These are phyloP conservation scores for Liasis olivaceus DNA, from an alignment of 2,797 vertebrate species.

Conservation along the genomic window DNA sequence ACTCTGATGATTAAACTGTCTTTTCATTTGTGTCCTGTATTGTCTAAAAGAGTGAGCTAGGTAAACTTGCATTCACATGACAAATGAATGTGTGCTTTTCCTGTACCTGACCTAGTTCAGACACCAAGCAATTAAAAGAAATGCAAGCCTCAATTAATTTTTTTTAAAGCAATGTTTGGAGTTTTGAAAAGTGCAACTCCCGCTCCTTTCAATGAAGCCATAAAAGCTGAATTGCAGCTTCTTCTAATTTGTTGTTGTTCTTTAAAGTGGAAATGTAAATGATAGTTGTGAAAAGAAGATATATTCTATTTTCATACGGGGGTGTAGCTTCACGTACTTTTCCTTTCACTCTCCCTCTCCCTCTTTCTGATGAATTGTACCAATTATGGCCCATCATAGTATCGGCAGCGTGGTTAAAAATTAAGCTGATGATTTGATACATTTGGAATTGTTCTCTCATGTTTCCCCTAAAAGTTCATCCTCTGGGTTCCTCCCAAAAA, in stretches of 20 bases:
- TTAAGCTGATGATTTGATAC: slow-evolving; percentile 42
- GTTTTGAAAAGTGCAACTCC: neutral
- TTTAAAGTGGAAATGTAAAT: neutral
- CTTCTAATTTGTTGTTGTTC: neutral
- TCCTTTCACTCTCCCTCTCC: neutral
- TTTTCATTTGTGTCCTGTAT: neutral
- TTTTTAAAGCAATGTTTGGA: neutral
- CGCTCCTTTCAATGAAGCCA: neutral
- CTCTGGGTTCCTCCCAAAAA: neutral
- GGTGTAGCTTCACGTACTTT: neutral
- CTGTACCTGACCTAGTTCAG: neutral
- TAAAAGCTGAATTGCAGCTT: slow-evolving; percentile 25
- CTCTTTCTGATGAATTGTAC: neutral
- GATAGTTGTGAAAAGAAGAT: slow-evolving; percentile 30
- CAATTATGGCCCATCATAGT: neutral
- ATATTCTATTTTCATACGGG: neutral
- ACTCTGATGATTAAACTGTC: neutral
- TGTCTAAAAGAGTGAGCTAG: neutral
- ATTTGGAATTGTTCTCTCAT: slow-evolving; percentile 11
- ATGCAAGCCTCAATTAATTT: neutral
- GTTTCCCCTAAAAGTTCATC: slow-evolving; percentile 30
- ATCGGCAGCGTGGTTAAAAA: slow-evolving; percentile 23
- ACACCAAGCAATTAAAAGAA: neutral
- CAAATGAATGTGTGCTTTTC: neutral
- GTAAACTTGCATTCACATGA: neutral